Evolutionary conservation across 2,888 invertebrate genomes (phyloP), one percentile per base, ranked within the genome.

Genomic region (Drosophila percnosoma): DNA sequence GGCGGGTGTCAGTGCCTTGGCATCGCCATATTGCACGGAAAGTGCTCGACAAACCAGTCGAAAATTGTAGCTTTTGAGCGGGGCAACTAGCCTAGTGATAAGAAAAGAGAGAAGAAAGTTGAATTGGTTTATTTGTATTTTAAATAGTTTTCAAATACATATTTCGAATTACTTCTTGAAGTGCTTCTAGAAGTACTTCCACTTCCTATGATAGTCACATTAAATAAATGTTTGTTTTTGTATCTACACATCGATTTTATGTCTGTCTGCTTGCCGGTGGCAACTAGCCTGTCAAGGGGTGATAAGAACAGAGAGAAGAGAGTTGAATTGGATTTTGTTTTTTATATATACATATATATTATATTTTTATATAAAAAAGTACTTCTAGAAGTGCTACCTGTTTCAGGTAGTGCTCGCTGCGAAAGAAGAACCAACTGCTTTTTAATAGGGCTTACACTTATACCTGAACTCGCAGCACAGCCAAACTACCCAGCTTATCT

Each of bases 1-100:
- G 78, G 93, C 93, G 6, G 93, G 92, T 1, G 94, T 93, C 48
- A 95, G 85, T 34, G 90, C 86, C 34, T 92, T 91, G 27, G 94
- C 82, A 78, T 94, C 93, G 29, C 94, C 95, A 88, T 94, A 89
- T 2, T 84, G 80, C n/a, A 84, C 79, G 10, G 87, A 85, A 1
- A 90, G 74, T 0, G 75, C 64, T 0, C 92, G 89, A n/a, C 86
- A 86, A 18, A 76, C 51, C 51, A 87, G 55, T 0, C 90, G 89
- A 34, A 88, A 86, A 62, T 89, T 87, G 51, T 78, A 57, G 51
- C 24, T 68, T 53, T 78, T 75, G 1, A 71, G 58, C n/a, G 71
- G 48, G 4, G 57, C 54, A 8, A 66, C 65, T 8, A 74, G 55
- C 13, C 86, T 86, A 36, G 15, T 5, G 18, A 27, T 5, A 36